phyloP scores from a whole-genome alignment of 2,888 invertebrate species.

The Hymenopus coronatus region DNA sequence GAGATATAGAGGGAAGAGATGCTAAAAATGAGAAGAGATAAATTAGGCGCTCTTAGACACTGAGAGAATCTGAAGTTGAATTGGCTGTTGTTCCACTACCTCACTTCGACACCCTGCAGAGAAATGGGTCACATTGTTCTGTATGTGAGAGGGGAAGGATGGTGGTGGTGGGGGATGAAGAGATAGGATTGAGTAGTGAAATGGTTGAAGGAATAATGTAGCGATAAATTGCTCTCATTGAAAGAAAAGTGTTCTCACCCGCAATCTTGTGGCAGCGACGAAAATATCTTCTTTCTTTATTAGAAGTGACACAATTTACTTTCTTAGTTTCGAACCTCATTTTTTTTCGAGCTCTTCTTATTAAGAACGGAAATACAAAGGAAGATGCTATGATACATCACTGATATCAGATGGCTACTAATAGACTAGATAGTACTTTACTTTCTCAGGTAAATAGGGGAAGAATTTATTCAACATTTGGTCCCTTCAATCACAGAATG shows the following conservation, averaged over 20 bases:
- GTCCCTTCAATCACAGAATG: too few species aligned
- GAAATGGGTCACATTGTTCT: not conserved
- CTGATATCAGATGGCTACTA: too few species aligned
- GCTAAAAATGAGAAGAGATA: slow-evolving; percentile 15
- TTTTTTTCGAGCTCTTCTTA: not conserved
- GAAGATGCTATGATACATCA: too few species aligned
- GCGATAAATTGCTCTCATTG: slow-evolving; percentile 3
- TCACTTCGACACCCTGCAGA: not conserved
- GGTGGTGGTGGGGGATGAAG: not conserved
- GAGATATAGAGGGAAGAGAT: not conserved
- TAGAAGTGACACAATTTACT: not conserved
- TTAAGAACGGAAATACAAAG: too few species aligned
- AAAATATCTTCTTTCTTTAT: not conserved
- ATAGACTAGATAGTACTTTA: too few species aligned
- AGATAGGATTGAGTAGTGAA: not conserved
- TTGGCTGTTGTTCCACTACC: not conserved
- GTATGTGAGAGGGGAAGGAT: not conserved
- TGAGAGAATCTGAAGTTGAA: slow-evolving; percentile 1
- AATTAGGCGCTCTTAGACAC: slow-evolving; percentile 2
- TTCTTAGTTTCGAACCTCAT: not conserved
- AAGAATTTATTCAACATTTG: too few species aligned
- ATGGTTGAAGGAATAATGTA: not conserved
- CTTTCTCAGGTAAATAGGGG: too few species aligned
- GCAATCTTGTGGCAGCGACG: not conserved
- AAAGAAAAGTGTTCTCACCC: not conserved